Conservation (phyloP, 2,888 invertebrate genomes). For the Cryptocephalus primarius region DNA sequence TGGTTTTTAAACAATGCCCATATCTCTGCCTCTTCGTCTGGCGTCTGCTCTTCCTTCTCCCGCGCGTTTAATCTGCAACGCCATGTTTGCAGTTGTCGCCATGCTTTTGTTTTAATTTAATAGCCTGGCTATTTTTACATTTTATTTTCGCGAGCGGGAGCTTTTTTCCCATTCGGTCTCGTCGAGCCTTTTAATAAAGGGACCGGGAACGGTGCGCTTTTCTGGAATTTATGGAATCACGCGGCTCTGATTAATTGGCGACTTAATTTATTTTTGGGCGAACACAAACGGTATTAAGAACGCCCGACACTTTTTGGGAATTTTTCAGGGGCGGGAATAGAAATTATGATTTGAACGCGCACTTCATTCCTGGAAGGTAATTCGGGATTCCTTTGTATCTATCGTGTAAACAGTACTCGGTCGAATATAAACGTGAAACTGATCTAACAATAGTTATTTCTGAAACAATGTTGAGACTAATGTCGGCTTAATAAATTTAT, state of each 20-base stretch:
- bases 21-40: constrained; percentile 10
- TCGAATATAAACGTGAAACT: too few relatives aligned
- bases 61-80: constrained; percentile 15
- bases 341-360: too few relatives aligned
- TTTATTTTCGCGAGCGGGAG: constrained; percentile 13
- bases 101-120: constrained; percentile 28
- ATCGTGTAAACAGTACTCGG: too few relatives aligned
- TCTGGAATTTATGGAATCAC: neutral
- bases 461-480: too few relatives aligned
- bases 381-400: too few relatives aligned
- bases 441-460: too few relatives aligned
- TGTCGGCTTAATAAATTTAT: too few relatives aligned
- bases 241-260: neutral
- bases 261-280: too few relatives aligned
- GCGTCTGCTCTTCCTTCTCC: neutral
- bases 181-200: neutral
- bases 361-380: too few relatives aligned
- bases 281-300: too few relatives aligned
- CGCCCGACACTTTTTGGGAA: too few relatives aligned
- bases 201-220: neutral
- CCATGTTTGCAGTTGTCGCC: constrained; percentile 21
- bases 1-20: constrained; percentile 38
- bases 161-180: neutral
- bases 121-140: constrained; percentile 24
- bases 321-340: too few relatives aligned